Evolutionary conservation across 2,797 vertebrate species (phyloP).

Genomic region (Amblyopsis hoosieri): DNA sequence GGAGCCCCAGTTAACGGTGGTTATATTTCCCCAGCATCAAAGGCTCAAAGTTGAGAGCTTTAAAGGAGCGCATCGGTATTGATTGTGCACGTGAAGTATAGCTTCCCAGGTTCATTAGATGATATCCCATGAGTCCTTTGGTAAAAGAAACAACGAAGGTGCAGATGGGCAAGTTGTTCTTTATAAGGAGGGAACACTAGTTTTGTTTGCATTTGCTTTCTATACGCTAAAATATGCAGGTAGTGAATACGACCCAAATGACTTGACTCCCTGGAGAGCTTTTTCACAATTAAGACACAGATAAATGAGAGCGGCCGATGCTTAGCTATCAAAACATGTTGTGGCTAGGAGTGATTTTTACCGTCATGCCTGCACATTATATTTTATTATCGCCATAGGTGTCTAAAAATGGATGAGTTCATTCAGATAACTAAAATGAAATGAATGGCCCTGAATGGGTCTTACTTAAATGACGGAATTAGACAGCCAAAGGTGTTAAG

Average conservation of each 20-base stretch:
- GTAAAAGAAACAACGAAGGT: not conserved
- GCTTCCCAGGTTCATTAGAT: constrained; percentile 71
- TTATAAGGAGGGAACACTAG: constrained; percentile 38
- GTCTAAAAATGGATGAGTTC: no score
- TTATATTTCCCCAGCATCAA: constrained; percentile 71
- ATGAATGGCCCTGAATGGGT: constrained; percentile 35
- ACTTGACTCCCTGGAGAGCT: constrained; percentile 39
- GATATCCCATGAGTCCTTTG: constrained; percentile 28
- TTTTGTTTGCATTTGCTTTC: constrained; percentile 51
- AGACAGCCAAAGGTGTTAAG: constrained; percentile 60
- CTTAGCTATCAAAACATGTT: constrained; percentile 16
- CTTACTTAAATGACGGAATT: constrained; percentile 51
- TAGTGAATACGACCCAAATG: constrained; percentile 59
- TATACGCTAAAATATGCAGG: constrained; percentile 43
- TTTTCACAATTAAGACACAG: constrained; percentile 60
- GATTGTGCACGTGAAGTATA: constrained; percentile 60
- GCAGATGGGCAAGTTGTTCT: constrained; percentile 50
- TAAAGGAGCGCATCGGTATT: constrained; percentile 71
- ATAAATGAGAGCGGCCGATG: constrained; percentile 38
- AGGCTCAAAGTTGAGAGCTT: constrained; percentile 70
- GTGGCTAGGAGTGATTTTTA: constrained; percentile 5
- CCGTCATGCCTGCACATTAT: no score
- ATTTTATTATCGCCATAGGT: no score
- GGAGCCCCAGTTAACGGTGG: constrained; percentile 53
- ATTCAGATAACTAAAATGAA: not conserved